These are phyloP conservation scores for Campylomormyrus numenius DNA, from an alignment of 2,113 vertebrate species.

Conservation along the genomic window DNA sequence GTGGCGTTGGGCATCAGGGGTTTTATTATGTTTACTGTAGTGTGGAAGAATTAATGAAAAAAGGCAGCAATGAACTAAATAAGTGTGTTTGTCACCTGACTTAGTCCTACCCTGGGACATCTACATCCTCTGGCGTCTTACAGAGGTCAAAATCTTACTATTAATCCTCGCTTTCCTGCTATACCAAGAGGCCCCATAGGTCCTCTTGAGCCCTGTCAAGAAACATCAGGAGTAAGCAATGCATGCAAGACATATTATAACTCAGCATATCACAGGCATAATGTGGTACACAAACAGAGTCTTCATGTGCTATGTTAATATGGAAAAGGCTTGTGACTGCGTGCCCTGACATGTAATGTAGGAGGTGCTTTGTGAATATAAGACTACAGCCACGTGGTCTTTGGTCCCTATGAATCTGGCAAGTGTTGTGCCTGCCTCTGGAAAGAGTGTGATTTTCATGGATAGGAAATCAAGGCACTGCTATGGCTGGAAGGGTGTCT, in stretches of 20 bases:
- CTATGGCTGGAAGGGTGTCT: not conserved
- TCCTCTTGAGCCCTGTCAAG: constrained; percentile 81
- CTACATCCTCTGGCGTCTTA: not conserved
- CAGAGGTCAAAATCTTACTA: constrained; percentile 60
- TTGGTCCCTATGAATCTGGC: not conserved
- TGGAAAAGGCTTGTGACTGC: not conserved
- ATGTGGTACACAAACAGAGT: not conserved
- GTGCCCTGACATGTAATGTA: not conserved
- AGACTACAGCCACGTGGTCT: not conserved
- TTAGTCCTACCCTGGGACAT: not conserved
- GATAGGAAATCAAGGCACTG: not conserved
- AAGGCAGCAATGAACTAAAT: not conserved
- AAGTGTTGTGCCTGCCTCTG: not conserved
- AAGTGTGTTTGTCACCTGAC: not conserved
- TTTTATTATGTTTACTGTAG: not conserved
- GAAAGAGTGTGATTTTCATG: not conserved
- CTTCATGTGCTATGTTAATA: not conserved
- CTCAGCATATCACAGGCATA: not conserved
- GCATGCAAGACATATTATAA: not conserved
- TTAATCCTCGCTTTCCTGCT: constrained; percentile 87
- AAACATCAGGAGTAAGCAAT: not conserved
- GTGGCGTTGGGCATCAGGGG: not conserved
- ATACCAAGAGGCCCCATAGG: constrained; percentile 84
- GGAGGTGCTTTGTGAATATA: not conserved
- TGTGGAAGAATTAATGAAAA: not conserved